phyloP scores from a whole-genome alignment of 2,113 vertebrate genomes.

The Zootoca vivipara region DNA sequence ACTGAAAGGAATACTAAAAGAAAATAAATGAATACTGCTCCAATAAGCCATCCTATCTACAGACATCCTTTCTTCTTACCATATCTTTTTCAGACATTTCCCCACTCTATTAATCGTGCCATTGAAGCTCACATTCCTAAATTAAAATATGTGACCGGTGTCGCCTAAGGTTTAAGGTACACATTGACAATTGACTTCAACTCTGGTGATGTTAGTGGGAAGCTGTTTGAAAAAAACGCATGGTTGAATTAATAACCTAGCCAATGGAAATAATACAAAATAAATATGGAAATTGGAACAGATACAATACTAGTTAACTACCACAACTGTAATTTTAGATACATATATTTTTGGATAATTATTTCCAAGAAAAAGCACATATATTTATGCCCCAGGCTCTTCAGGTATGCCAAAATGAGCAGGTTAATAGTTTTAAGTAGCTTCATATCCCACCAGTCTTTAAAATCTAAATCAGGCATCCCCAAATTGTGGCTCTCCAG shows the following conservation, averaged over 20 bases:
- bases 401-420: no score
- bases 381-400: no score
- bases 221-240: no score
- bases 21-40: no score
- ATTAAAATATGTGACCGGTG: neutral
- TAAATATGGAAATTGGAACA: neutral
- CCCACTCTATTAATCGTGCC: neutral
- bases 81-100: neutral
- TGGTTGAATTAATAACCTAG: neutral
- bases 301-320: neutral
- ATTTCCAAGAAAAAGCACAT: no score
- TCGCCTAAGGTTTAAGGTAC: neutral
- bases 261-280: neutral
- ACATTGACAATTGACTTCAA: neutral
- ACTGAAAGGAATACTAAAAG: no score
- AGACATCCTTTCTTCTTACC: neutral
- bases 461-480: no score
- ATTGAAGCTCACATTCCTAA: neutral
- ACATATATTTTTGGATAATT: no score
- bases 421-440: no score
- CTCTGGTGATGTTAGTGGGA: neutral
- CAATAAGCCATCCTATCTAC: neutral
- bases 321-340: no score
- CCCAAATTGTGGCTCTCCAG: no score
- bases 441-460: no score